Conservation (phyloP, 30 jellyfish, hydroid and myxozoan genomes). For the Haliclystus octoradiatus region DNA sequence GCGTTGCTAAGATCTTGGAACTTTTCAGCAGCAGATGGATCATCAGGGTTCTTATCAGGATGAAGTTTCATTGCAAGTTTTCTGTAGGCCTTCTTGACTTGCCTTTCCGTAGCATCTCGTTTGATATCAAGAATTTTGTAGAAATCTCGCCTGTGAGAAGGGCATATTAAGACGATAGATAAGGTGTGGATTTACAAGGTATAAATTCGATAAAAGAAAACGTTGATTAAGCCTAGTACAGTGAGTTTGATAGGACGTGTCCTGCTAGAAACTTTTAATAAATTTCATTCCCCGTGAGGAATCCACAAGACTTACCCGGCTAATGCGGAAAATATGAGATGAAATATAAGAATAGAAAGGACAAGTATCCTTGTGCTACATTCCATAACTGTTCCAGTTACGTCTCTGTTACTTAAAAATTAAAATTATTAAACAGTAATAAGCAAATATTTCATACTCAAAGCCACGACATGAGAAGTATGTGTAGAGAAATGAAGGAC, state of each 20-base stretch:
- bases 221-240: too few species aligned
- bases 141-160: constrained; percentile 65
- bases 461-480: too few species aligned
- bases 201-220: too few species aligned
- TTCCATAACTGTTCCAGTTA: neutral
- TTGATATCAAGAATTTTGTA: constrained; percentile 77
- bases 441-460: too few species aligned
- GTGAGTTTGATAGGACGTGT: too few species aligned
- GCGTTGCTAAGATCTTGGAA: constrained; percentile 96
- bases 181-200: too few species aligned
- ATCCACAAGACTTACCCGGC: neutral
- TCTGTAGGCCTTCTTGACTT: constrained; percentile 85
- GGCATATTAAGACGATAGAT: too few species aligned
- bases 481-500: neutral
- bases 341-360: neutral
- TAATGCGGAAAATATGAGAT: neutral
- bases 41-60: constrained; percentile 94
- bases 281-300: too few species aligned
- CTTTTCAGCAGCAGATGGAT: constrained; percentile 82
- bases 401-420: too few species aligned
- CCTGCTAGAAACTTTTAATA: too few species aligned
- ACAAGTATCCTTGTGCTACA: neutral
- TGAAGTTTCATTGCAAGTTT: constrained; percentile 95
- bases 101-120: constrained; percentile 80
- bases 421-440: too few species aligned